Evolutionary conservation across 92 coral and sea anemone species (phyloP), one percentile per base, ranked within the genome.

Genomic region (Phenganax stokvisi): DNA sequence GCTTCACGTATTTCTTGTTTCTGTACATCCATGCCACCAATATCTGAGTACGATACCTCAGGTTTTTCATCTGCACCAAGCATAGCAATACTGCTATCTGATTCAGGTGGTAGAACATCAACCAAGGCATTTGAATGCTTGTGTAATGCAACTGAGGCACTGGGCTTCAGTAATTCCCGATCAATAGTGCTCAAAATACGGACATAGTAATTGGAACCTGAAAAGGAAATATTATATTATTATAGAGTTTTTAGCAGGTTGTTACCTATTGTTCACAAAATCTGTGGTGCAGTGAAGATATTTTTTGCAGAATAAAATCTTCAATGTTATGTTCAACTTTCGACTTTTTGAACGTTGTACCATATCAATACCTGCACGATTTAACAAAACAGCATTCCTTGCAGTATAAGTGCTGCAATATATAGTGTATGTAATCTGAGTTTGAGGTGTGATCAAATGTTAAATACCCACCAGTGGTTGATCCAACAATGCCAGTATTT

Each of bases 61-160:
- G 98, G 98, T 82, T 93, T 93, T 79, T 93, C 97, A 16, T 93
- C 98, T 9, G 91, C 92, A 8, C 97, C 87, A 54, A 93, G 71
- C 98, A 93, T 93, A 16, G 98, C 98, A 81, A 93, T 93, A 64
- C 98, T 93, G 78, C 98, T 93, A 84, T 93, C 98, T 60, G 98
- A 96, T 64, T 93, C 98, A 10, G 98, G 98, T 12, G 98, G 98
- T 28, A 93, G 90, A 81, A 93, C 97, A 72, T 93, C 98, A 3
- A 93, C 98, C 31, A 93, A 84, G 7, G 98, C 98, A 88, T 93
- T 93, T 16, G 98, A 93, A 82, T 93, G 98, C 94, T 91, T 93
- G 77, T 93, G 98, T n/a, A 93, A 91, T 3, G 98, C 98, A 57
- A 93, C 98, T 16, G 98, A 93, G 27, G 98, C 98, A 87, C 98